Conservation (phyloP, 1,140 invertebrate species). For the Trachymyrmex cornetzi region DNA sequence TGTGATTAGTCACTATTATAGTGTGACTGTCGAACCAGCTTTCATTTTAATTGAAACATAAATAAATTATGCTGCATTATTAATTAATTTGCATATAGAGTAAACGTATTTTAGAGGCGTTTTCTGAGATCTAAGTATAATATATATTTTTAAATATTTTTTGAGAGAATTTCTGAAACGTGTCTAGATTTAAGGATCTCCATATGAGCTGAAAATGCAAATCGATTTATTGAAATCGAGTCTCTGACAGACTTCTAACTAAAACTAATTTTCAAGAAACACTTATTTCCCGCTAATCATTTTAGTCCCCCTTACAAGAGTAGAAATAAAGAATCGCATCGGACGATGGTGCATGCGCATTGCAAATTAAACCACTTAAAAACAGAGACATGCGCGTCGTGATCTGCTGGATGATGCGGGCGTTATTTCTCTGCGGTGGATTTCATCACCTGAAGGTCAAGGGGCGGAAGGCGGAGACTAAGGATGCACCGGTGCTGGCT, state of each 20-base stretch:
- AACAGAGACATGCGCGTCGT: constrained; percentile 88
- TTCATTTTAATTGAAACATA: neutral
- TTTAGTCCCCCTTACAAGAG: constrained; percentile 3
- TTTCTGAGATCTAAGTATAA: neutral
- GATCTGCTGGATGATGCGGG: constrained; percentile 90
- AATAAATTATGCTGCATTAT: neutral
- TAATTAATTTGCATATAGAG: neutral
- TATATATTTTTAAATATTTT: constrained; percentile 2
- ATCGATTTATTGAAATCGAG: neutral
- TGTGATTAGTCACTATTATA: neutral
- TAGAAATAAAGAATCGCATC: constrained; percentile 44
- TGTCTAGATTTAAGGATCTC: constrained; percentile 16
- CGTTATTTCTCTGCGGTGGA: constrained; percentile 92
- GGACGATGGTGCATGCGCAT: constrained; percentile 48
- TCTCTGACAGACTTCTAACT: neutral
- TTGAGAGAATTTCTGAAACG: neutral
- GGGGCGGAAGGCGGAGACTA: constrained; percentile 89
- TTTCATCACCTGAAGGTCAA: constrained; percentile 92
- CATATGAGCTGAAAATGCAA: neutral
- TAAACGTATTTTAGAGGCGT: neutral
- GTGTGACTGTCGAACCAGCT: neutral
- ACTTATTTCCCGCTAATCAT: neutral
- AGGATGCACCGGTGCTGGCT: constrained; percentile 94
- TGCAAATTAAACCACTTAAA: constrained; percentile 64
- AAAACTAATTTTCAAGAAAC: neutral